Evolutionary conservation across 1,140 invertebrate genomes (phyloP).

Genomic region (Doryteuthis pealeii): DNA sequence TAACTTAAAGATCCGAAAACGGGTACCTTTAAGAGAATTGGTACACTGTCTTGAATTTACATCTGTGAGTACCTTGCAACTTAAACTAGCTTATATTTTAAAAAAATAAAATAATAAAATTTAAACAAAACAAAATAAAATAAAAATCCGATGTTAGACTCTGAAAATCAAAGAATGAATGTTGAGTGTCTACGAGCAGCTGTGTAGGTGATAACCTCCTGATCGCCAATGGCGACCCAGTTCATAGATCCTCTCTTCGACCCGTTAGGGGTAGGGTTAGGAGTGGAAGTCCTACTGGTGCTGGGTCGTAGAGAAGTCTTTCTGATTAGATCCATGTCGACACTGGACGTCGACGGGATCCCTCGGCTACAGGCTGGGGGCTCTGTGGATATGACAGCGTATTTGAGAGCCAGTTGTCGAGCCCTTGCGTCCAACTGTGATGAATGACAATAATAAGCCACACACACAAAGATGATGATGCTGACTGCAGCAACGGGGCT

Average conservation of each 20-base stretch:
- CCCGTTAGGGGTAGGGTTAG: constrained; percentile 1
- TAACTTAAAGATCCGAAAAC: neutral
- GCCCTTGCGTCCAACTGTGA: constrained; percentile 28
- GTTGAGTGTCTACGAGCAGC: constrained; percentile 39
- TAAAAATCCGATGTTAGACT: neutral
- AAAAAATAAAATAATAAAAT: neutral
- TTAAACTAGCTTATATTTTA: neutral
- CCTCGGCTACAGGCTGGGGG: constrained; percentile 14
- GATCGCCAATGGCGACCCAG: constrained; percentile 32
- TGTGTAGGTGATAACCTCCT: constrained; percentile 30
- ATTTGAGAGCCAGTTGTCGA: constrained; percentile 27
- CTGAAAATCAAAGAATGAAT: constrained; percentile 36
- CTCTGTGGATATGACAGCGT: constrained; percentile 17
- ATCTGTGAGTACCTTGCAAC: neutral
- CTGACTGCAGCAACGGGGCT: constrained; percentile 31
- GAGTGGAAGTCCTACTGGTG: neutral
- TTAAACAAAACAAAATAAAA: neutral
- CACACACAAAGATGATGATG: constrained; percentile 31
- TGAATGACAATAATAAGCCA: constrained; percentile 36
- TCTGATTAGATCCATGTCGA: constrained; percentile 8
- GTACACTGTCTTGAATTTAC: neutral
- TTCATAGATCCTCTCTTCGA: constrained; percentile 22
- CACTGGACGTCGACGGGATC: constrained; percentile 19
- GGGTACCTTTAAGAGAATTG: neutral
- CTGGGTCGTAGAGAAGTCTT: neutral